Conservation (phyloP, 2,888 invertebrate species). For the Brenthis hecate region DNA sequence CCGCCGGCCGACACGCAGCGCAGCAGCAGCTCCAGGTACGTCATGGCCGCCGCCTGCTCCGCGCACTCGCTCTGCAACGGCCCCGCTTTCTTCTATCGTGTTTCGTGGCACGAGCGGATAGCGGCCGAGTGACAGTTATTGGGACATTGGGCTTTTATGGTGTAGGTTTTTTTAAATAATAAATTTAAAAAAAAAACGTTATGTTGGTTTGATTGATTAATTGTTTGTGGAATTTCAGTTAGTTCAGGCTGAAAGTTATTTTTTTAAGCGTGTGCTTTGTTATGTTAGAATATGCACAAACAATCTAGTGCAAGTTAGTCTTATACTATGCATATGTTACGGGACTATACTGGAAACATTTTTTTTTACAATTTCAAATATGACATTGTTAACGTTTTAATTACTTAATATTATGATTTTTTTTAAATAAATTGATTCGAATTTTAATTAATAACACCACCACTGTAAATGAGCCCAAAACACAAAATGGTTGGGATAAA, state of each 20-base stretch:
- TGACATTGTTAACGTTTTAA: too few relatives aligned
- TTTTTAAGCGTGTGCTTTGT: constrained; percentile 8
- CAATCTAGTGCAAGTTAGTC: constrained; percentile 16
- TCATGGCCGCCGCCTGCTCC: constrained; percentile 95
- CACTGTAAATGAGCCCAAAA: not conserved
- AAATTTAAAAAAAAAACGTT: not conserved
- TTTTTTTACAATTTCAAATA: too few relatives aligned
- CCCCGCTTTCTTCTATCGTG: constrained; percentile 70
- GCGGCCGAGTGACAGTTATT: constrained; percentile 62
- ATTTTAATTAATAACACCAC: not conserved
- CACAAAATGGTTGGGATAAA: constrained; percentile 15
- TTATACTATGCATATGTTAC: not conserved
- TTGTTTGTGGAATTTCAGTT: not conserved
- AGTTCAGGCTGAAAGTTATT: constrained; percentile 3
- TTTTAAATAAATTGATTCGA: not conserved
- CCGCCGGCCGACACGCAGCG: constrained; percentile 93
- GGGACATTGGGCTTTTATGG: constrained; percentile 28
- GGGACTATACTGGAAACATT: too few relatives aligned
- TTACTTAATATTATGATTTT: too few relatives aligned
- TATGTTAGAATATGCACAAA: constrained; percentile 15
- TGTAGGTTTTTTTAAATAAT: too few relatives aligned
- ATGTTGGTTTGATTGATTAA: not conserved
- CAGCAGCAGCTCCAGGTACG: constrained; percentile 95
- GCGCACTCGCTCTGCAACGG: constrained; percentile 90
- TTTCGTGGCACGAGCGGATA: constrained; percentile 35